A percentile compares a stretch with the other conserved stretches of the same genome.
Evolutionary conservation across 2,888 invertebrate species (phyloP).

Genomic region (Eugnorisma glareosa): DNA sequence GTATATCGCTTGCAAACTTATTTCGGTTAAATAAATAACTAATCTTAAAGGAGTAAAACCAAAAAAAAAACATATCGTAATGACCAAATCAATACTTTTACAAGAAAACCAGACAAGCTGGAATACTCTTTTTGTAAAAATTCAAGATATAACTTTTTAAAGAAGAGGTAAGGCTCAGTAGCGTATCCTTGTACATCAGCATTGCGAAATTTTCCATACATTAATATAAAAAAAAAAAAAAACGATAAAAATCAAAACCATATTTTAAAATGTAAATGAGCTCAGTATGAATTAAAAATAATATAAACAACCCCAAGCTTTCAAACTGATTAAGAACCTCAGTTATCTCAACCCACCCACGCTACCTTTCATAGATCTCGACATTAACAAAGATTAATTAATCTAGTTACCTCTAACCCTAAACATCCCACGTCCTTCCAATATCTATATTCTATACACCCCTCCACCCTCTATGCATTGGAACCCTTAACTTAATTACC

Average conservation of each 20-base stretch:
- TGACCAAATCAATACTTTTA: background rate
- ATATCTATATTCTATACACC: constrained; percentile 39
- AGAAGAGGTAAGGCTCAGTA: background rate
- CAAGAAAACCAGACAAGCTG: background rate
- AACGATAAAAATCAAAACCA: background rate
- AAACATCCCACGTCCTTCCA: constrained; percentile 34
- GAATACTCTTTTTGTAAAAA: background rate
- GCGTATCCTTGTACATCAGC: no score
- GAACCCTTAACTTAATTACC: constrained; percentile 61
- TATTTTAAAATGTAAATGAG: background rate
- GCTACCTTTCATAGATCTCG: constrained; percentile 12
- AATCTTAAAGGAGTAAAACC: no score
- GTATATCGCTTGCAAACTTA: no score
- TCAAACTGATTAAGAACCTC: constrained; percentile 18
- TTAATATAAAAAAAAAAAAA: background rate
- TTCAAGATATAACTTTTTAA: no score
- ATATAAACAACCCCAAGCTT: background rate
- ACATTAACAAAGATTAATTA: constrained; percentile 46
- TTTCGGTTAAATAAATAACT: background rate
- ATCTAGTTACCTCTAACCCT: constrained; percentile 40
- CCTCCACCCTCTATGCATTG: constrained; percentile 45
- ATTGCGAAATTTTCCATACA: background rate
- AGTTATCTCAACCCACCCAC: background rate
- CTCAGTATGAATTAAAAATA: background rate
- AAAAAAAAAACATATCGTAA: no score